A percentile compares a stretch with the other conserved stretches of the same genome.
phyloP scores from a whole-genome alignment of 2,888 invertebrate species.

The Melikaiella ostensackeni region DNA sequence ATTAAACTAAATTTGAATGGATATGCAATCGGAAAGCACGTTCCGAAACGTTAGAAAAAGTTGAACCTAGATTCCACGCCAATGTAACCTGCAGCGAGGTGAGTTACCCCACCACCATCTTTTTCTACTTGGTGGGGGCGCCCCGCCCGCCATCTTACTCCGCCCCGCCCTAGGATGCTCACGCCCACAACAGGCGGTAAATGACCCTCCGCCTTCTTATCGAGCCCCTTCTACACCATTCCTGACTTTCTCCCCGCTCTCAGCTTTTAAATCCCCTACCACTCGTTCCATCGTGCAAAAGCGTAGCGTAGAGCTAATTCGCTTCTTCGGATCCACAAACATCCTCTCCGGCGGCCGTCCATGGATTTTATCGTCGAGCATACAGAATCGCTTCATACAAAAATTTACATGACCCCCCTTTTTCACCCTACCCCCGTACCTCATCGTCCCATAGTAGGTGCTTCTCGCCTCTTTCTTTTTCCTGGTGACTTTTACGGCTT shows the following conservation, averaged over 20 bases:
- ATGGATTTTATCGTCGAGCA: conserved; percentile 64
- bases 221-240: conserved; percentile 39
- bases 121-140: not conserved
- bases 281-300: conserved; percentile 45
- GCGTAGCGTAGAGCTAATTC: conserved; percentile 63
- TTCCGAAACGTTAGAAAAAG: not conserved
- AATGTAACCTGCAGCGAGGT: conserved; percentile 46
- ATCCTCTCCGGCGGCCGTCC: conserved; percentile 53
- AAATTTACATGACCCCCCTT: conserved; percentile 67
- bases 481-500: conserved; percentile 51
- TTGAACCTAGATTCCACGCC: conserved; percentile 47
- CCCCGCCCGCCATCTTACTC: conserved; percentile 50
- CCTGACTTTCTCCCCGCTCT: conserved; percentile 50
- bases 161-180: not conserved
- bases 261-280: conserved; percentile 54
- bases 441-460: conserved; percentile 21
- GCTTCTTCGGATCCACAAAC: conserved; percentile 69
- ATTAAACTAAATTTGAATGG: not conserved
- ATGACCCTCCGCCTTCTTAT: conserved; percentile 45
- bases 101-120: conserved; percentile 42
- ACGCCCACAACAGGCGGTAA: conserved; percentile 13
- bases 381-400: conserved; percentile 73
- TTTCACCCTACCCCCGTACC: conserved; percentile 38
- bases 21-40: not conserved
- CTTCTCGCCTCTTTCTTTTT: conserved; percentile 42